Base-by-base conservation (phyloP, 2,797 vertebrate species). In the Sandelia bainsii region DNA sequence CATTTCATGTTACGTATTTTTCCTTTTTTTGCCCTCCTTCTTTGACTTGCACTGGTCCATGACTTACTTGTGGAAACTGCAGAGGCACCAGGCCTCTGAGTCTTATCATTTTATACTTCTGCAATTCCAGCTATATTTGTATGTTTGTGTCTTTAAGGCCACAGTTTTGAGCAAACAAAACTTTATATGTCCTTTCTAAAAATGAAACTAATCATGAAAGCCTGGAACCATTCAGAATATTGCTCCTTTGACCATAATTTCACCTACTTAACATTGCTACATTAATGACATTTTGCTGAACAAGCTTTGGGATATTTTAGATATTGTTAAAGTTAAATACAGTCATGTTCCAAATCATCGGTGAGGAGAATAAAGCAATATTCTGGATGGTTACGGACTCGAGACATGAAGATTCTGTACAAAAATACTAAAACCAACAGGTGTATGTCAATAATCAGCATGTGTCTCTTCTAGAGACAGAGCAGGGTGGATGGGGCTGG, bases 141-240 rank as follows among this genome's bases (percentile, higher is more conserved):
- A 56, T 69, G 77, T 75, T 72, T 54, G 64, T 25, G 81, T 77
- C 51, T 83, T 84, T 93, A 94, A 94, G 94, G 94, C 93, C 92
- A 94, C 92, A 88, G 78, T 84, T 89, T 87, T 67, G 62, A 87
- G 78, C 77, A 87, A 91, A 86, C 40, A 48, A 79, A 75, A 62
- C 72, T 25, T 8, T 22, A 27, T 12, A 58, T 76, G 42, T 71
- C 37, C 12, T 59, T 81, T 62, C 60, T 69, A 60, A 81, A 79
- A 85, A 16, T 25, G 76, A 72, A 79, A 70, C 16, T 20, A 65
- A 71, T 65, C 44, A 61, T 49, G 39, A 78, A 45, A 78, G 57
- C 48, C 52, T 40, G 44, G 51, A 82, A 69, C 45, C 71, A 71
- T 27, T 10, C 75, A 79, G 62, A 86, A 75, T 60, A 77, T 62